phyloP scores from a whole-genome alignment of 1,140 invertebrate genomes.

The Drosophila guanche region DNA sequence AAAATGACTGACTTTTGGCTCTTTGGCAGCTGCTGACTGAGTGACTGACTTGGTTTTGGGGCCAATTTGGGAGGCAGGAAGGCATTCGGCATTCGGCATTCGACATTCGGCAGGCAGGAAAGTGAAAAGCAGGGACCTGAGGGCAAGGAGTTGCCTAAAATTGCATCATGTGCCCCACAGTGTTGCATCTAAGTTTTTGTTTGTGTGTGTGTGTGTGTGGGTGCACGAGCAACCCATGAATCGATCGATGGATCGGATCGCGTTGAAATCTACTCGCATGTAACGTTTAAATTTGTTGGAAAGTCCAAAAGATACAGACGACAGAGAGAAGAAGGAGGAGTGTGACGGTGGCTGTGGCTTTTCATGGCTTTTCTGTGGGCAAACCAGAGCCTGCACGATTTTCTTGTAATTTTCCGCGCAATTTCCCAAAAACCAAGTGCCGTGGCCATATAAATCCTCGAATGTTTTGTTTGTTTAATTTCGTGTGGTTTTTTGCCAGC shows the following conservation, averaged over 20 bases:
- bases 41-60: slow-evolving; percentile 55
- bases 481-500: slow-evolving; percentile 54
- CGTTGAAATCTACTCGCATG: slow-evolving; percentile 80
- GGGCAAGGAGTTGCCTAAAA: slow-evolving; percentile 65
- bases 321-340: neutral
- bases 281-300: slow-evolving; percentile 79
- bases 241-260: slow-evolving; percentile 40
- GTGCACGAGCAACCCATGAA: slow-evolving; percentile 69
- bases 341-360: slow-evolving; percentile 30
- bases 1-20: slow-evolving; percentile 66
- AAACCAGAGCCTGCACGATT: slow-evolving; percentile 78
- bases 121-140: slow-evolving; percentile 69
- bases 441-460: slow-evolving; percentile 64
- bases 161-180: slow-evolving; percentile 46
- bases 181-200: slow-evolving; percentile 23
- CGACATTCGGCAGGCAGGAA: slow-evolving; percentile 45
- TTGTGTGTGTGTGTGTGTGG: slow-evolving; percentile 50
- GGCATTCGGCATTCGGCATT: slow-evolving; percentile 23
- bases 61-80: slow-evolving; percentile 51
- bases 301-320: slow-evolving; percentile 8
- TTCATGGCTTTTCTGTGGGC: slow-evolving; percentile 57
- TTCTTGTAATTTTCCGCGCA: slow-evolving; percentile 78
- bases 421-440: slow-evolving; percentile 54
- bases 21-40: slow-evolving; percentile 30
- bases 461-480: slow-evolving; percentile 73